Percentiles rank a stretch among this genome's conserved stretches.
Evolutionary conservation across 2,113 vertebrate species (phyloP).

Genomic region (Pangasianodon gigas): DNA sequence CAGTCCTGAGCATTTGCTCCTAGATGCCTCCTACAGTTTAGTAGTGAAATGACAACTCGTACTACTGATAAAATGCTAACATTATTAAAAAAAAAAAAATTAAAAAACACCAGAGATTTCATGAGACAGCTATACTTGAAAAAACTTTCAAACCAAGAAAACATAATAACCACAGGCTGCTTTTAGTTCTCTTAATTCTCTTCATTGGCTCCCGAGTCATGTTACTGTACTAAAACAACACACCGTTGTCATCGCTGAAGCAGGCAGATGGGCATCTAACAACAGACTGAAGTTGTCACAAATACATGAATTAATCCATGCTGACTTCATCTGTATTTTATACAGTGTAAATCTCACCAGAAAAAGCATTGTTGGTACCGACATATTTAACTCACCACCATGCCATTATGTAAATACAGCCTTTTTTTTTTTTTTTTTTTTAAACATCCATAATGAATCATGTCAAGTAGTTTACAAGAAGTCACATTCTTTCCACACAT

Average conservation of each 20-base stretch:
- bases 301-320: slow-evolving; percentile 59
- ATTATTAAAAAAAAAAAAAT: neutral
- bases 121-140: neutral
- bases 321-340: slow-evolving; percentile 43
- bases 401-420: neutral
- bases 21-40: slow-evolving; percentile 49
- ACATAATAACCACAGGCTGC: neutral
- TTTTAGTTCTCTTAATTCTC: neutral
- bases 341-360: slow-evolving; percentile 20
- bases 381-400: neutral
- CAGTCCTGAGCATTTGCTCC: slow-evolving; percentile 52
- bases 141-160: neutral
- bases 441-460: neutral
- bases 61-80: neutral
- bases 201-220: neutral
- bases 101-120: neutral
- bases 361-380: slow-evolving; percentile 38
- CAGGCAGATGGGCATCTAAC: neutral
- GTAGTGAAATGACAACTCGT: neutral
- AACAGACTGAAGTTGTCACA: slow-evolving; percentile 47
- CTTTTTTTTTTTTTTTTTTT: too few relatives aligned
- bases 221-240: slow-evolving; percentile 15
- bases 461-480: neutral
- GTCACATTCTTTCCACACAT: neutral
- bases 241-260: neutral